These are phyloP conservation scores for Mesoclemmys tuberculata DNA, from an alignment of 2,113 vertebrate genomes.

Conservation along the genomic window DNA sequence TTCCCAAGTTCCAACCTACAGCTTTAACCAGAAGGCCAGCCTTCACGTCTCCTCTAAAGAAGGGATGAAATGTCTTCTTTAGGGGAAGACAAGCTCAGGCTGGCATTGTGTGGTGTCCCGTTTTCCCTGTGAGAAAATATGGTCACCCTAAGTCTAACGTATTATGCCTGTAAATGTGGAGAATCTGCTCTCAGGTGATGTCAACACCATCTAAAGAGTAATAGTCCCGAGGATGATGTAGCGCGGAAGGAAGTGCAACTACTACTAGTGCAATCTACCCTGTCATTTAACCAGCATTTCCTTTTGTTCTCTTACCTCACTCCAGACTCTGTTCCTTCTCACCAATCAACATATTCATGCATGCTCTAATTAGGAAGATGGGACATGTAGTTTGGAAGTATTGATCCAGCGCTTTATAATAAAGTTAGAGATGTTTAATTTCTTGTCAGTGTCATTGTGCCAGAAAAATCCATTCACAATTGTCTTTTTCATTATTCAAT, in stretches of 20 bases:
- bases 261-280: too few species aligned
- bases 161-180: not conserved
- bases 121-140: too few species aligned
- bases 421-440: slow-evolving; percentile 60
- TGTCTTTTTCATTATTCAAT: slow-evolving; percentile 52
- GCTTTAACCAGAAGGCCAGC: not conserved
- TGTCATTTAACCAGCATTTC: not conserved
- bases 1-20: not conserved
- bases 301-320: not conserved
- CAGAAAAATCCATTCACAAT: slow-evolving; percentile 59
- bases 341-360: not conserved
- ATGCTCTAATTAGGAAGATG: not conserved
- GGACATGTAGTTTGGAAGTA: slow-evolving; percentile 1
- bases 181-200: not conserved
- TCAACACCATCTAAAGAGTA: rapidly evolving
- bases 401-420: not conserved
- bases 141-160: not conserved
- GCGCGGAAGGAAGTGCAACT: not conserved
- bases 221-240: not conserved
- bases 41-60: not conserved
- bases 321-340: not conserved
- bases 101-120: too few species aligned
- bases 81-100: too few species aligned
- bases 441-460: slow-evolving; percentile 51
- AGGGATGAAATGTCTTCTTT: not conserved